These are phyloP conservation scores for Drosophila nigromelanica DNA, from an alignment of 1,140 invertebrate species.

Conservation along the genomic window DNA sequence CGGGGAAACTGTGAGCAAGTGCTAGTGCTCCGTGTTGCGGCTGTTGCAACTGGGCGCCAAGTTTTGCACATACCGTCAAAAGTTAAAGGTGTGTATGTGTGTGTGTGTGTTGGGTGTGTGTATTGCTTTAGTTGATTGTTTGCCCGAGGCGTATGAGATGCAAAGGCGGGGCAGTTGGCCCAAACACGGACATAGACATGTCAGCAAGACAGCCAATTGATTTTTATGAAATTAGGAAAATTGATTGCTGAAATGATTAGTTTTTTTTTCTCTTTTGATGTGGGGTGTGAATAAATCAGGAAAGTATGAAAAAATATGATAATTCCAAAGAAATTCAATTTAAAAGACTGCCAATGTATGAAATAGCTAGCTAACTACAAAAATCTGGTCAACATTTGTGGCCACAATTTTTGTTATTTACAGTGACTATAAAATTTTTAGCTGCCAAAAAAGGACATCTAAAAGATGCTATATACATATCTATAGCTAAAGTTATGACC, in stretches of 20 bases:
- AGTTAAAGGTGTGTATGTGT: slow-evolving; percentile 20
- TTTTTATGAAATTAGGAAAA: slow-evolving; percentile 72
- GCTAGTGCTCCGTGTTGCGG: slow-evolving; percentile 9
- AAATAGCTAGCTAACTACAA: no score
- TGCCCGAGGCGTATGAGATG: slow-evolving; percentile 60
- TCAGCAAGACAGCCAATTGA: slow-evolving; percentile 61
- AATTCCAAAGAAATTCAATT: no score
- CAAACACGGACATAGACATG: slow-evolving; percentile 8
- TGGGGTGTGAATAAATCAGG: not conserved
- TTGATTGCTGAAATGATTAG: slow-evolving; percentile 50
- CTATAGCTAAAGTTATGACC: no score
- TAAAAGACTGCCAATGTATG: no score
- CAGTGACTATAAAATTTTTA: no score
- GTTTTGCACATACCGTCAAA: slow-evolving; percentile 60
- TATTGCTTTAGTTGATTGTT: slow-evolving; percentile 77
- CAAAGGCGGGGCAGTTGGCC: slow-evolving; percentile 15
- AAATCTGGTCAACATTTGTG: no score
- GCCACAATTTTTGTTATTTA: no score
- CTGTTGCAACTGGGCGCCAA: slow-evolving; percentile 29
- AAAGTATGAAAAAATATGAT: no score
- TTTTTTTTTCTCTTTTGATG: not conserved
- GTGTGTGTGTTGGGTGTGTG: slow-evolving; percentile 21
- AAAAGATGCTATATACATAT: no score
- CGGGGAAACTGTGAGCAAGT: slow-evolving; percentile 21
- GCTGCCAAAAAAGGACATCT: no score